A percentile compares a stretch with the other conserved stretches of the same genome.
Evolutionary conservation across 2,113 vertebrate genomes (phyloP).

Genomic region (Oreotragus oreotragus): DNA sequence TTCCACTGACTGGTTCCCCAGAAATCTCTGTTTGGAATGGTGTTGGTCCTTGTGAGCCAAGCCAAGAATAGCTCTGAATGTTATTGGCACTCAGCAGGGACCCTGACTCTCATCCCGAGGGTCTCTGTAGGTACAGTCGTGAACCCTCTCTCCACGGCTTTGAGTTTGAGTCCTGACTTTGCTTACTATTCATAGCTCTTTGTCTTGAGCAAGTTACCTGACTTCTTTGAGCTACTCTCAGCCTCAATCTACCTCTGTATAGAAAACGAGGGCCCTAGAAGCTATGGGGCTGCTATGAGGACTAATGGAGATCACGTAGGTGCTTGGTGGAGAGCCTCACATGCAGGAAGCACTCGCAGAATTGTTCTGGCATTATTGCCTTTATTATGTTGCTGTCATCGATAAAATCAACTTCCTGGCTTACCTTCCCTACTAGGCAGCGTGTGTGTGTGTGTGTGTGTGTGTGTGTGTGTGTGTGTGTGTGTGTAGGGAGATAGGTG

Average conservation of each 20-base stretch:
- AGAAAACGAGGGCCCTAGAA: neutral
- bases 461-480: neutral
- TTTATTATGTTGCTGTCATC: neutral
- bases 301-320: neutral
- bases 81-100: neutral
- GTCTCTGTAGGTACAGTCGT: neutral
- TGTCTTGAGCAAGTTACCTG: neutral
- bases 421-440: neutral
- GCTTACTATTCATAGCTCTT: neutral
- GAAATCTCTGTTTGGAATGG: neutral
- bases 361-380: neutral
- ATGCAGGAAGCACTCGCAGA: neutral
- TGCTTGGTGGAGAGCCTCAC: neutral
- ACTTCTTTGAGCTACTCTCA: neutral
- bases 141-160: neutral
- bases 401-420: neutral
- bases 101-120: neutral
- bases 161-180: neutral
- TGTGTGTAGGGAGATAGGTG: neutral
- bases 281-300: neutral
- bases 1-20: neutral
- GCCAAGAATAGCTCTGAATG: neutral
- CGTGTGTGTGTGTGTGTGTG: neutral
- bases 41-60: neutral
- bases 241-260: neutral